Conservation (phyloP, 1,140 invertebrate species). For the Aricia agestis region DNA sequence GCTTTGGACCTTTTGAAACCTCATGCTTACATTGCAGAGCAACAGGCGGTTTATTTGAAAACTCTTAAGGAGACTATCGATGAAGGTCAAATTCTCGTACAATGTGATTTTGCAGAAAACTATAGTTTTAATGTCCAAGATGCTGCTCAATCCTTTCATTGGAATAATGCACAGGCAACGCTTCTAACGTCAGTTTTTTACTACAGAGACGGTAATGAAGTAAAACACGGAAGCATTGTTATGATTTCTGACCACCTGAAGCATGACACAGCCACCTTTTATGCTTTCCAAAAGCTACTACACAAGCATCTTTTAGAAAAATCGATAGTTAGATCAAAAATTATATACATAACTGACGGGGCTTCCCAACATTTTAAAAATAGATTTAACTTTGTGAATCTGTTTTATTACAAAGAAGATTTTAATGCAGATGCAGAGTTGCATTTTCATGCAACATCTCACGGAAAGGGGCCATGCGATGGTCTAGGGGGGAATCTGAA, state of each 20-base stretch:
- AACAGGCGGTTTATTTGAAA: constrained; percentile 28
- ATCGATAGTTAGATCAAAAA: constrained; percentile 7
- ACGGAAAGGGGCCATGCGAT: not conserved
- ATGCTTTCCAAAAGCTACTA: not conserved
- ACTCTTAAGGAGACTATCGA: constrained; percentile 21
- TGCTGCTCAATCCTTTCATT: not conserved
- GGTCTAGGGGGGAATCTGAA: not conserved
- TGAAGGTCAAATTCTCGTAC: constrained; percentile 25
- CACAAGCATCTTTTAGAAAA: constrained; percentile 12
- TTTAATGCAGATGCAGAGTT: not conserved
- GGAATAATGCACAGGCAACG: too few relatives aligned
- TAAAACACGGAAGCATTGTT: too few relatives aligned
- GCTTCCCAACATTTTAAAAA: too few relatives aligned
- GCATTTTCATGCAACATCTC: not conserved
- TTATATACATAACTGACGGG: not conserved
- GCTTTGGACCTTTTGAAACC: constrained; percentile 26
- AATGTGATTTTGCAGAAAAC: constrained; percentile 31
- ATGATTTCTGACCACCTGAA: not conserved
- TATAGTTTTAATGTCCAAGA: constrained; percentile 28
- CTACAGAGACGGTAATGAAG: too few relatives aligned
- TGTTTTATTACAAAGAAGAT: not conserved
- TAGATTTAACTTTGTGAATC: too few relatives aligned
- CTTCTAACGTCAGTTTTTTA: too few relatives aligned
- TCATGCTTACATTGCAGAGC: constrained; percentile 26
- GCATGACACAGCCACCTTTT: constrained; percentile 12